A percentile compares a stretch with the other conserved stretches of the same genome.
Evolutionary conservation across 2,888 invertebrate genomes (phyloP).

Genomic region (Epinotia ramella): DNA sequence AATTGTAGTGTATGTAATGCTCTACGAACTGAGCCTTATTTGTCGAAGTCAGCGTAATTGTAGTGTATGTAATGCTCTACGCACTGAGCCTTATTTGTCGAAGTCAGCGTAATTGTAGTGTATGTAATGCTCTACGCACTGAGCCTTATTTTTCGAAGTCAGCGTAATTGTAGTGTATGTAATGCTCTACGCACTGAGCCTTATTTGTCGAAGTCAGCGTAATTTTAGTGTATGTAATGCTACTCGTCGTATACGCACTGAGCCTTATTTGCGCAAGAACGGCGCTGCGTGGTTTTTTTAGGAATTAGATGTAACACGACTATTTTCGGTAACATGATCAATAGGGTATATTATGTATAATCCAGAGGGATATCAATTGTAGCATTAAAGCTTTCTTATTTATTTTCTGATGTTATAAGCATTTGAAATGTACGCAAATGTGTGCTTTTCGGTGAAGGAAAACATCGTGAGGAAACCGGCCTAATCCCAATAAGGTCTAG

Average conservation of each 20-base stretch:
- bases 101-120: not conserved
- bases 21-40: not conserved
- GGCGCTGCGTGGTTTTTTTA: not conserved
- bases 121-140: not conserved
- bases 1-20: not conserved
- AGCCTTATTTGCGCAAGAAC: conserved; percentile 4
- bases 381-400: too few species aligned
- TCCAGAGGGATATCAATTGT: too few species aligned
- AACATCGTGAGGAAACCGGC: too few species aligned
- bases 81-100: not conserved
- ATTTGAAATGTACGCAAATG: too few species aligned
- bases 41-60: not conserved
- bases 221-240: not conserved
- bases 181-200: not conserved
- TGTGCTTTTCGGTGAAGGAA: too few species aligned
- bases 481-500: too few species aligned
- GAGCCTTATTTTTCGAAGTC: not conserved
- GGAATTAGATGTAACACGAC: not conserved
- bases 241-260: not conserved
- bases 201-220: not conserved
- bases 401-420: too few species aligned
- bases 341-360: not conserved
- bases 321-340: not conserved
- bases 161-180: not conserved
- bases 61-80: not conserved